Conservation (phyloP, 2,113 vertebrate genomes). For the Gadus chalcogrammus region DNA sequence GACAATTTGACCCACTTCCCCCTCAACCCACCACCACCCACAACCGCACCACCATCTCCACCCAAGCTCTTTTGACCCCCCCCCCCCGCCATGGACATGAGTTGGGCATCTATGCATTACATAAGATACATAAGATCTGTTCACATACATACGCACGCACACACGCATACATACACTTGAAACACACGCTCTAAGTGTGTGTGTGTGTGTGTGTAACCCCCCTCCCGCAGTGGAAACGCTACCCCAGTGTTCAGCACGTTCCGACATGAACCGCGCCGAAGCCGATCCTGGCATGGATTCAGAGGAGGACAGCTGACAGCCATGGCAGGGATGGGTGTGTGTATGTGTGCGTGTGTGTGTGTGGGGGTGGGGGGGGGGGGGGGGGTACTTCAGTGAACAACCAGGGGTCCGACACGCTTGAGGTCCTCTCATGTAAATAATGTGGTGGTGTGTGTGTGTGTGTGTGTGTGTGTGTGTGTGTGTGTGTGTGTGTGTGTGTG, state of each 20-base stretch:
- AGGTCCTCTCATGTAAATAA: constrained; percentile 41
- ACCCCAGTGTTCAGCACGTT: constrained; percentile 18
- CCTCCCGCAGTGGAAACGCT: constrained; percentile 15
- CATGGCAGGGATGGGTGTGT: not conserved
- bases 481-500: too few species aligned
- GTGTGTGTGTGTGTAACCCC: constrained; percentile 6
- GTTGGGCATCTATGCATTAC: too few species aligned
- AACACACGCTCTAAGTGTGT: constrained; percentile 25
- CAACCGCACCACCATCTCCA: not conserved
- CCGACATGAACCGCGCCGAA: constrained; percentile 32
- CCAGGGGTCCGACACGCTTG: constrained; percentile 33
- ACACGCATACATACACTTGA: too few species aligned
- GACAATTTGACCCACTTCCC: constrained; percentile 35
- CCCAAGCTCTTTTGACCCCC: constrained; percentile 46
- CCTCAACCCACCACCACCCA: not conserved
- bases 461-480: too few species aligned
- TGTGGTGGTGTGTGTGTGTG: not conserved
- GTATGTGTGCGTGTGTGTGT: too few species aligned
- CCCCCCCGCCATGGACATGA: not conserved
- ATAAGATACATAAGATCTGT: too few species aligned
- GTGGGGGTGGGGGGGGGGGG: not conserved
- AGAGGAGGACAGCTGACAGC: constrained; percentile 27
- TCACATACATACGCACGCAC: too few species aligned
- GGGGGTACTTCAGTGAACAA: constrained; percentile 10
- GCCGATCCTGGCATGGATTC: constrained; percentile 44